phyloP scores from a whole-genome alignment of 2,888 invertebrate genomes.

The Pachydiplax longipennis region DNA sequence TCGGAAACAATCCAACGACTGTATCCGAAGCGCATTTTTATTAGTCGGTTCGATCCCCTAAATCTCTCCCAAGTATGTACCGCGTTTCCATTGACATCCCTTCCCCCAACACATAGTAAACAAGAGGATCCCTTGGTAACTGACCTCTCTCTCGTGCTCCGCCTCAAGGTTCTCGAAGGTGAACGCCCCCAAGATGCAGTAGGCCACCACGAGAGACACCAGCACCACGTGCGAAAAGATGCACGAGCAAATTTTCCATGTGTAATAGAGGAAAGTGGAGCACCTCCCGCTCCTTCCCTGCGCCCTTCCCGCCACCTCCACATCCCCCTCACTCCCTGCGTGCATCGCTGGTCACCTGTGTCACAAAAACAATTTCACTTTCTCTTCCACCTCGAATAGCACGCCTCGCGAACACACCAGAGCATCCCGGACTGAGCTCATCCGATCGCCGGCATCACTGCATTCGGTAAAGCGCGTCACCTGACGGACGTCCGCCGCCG shows the following conservation, averaged over 20 bases:
- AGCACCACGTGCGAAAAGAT: conserved; percentile 88
- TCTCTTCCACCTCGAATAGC: background rate
- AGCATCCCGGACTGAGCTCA: background rate
- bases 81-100: no score
- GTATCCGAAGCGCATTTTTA: no score
- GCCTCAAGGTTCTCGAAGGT: conserved; percentile 82
- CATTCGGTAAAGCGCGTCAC: background rate
- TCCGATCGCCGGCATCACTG: background rate
- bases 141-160: conserved; percentile 75
- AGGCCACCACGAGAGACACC: conserved; percentile 86
- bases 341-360: background rate
- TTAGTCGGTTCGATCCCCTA: no score
- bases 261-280: conserved; percentile 70
- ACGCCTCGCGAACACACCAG: background rate
- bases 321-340: background rate
- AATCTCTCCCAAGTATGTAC: no score
- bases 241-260: conserved; percentile 83
- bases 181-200: conserved; percentile 87
- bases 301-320: background rate
- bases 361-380: background rate
- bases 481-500: background rate
- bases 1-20: no score
- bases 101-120: no score
- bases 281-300: conserved; percentile 60
- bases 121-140: background rate